phyloP scores from a whole-genome alignment of 2,113 vertebrate genomes.

The Carassius auratus region DNA sequence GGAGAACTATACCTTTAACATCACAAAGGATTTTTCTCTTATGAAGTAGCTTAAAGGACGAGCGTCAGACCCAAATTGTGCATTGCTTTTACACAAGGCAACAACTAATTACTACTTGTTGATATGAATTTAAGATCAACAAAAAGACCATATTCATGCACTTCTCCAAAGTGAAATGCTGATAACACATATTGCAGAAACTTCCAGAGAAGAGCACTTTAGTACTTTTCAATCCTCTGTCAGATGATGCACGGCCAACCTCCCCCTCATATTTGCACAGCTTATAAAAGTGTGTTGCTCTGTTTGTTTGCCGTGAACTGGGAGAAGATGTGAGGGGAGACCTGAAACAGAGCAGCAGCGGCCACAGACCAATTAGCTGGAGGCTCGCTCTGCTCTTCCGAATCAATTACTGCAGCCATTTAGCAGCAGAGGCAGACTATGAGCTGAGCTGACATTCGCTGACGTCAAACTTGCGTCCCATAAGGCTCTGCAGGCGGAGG shows the following conservation, averaged over 20 bases:
- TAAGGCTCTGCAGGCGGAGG: conserved; percentile 41
- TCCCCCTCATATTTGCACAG: conserved; percentile 20
- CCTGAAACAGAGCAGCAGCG: conserved; percentile 34
- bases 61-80: too few species aligned
- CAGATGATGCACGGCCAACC: background rate
- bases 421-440: conserved; percentile 45
- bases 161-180: background rate
- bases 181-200: background rate
- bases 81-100: background rate
- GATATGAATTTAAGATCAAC: background rate
- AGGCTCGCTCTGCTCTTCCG: conserved; percentile 31
- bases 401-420: conserved; percentile 54
- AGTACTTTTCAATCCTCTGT: background rate
- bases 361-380: conserved; percentile 16
- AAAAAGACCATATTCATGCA: background rate
- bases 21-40: too few species aligned
- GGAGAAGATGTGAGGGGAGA: conserved; percentile 17
- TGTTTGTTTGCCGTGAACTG: conserved; percentile 35
- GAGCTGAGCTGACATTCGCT: conserved; percentile 39
- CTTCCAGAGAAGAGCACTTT: background rate
- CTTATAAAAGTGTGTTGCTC: conserved; percentile 6
- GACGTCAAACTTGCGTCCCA: conserved; percentile 53
- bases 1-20: too few species aligned
- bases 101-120: too few species aligned
- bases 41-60: too few species aligned